Conservation (phyloP, 1,140 invertebrate genomes). For the Solenopsis invicta region DNA sequence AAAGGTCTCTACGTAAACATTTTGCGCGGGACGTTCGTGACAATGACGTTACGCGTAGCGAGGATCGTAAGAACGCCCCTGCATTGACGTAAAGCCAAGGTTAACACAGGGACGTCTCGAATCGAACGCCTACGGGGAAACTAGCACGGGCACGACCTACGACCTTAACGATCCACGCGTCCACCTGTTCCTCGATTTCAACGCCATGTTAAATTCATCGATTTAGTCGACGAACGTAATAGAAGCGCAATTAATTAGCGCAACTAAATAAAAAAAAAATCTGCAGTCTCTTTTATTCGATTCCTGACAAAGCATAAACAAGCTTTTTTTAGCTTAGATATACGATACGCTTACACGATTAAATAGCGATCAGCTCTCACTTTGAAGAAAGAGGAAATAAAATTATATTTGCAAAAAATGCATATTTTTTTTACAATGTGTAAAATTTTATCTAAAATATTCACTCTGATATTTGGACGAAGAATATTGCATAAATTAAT, state of each 20-base stretch:
- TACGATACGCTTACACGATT: not conserved
- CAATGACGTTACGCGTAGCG: slow-evolving; percentile 70
- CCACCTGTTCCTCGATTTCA: slow-evolving; percentile 67
- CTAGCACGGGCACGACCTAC: slow-evolving; percentile 61
- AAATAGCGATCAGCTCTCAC: not conserved
- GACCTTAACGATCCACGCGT: slow-evolving; percentile 59
- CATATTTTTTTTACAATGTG: not conserved
- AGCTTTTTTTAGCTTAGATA: not conserved
- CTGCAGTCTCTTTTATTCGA: not conserved
- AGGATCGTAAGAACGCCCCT: slow-evolving; percentile 68
- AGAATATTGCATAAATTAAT: no score
- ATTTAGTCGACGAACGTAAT: not conserved
- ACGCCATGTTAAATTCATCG: slow-evolving; percentile 41
- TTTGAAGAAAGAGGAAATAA: not conserved
- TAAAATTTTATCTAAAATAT: no score
- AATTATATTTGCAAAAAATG: not conserved
- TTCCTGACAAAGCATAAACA: not conserved
- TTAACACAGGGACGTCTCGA: slow-evolving; percentile 72
- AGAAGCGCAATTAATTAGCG: slow-evolving; percentile 24
- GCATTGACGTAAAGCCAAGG: slow-evolving; percentile 77
- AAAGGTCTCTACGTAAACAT: slow-evolving; percentile 66
- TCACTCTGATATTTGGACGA: no score
- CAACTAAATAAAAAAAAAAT: not conserved
- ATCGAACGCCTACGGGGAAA: slow-evolving; percentile 71
- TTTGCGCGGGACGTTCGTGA: slow-evolving; percentile 68